Percentiles rank a stretch among this genome's conserved stretches.
These are phyloP conservation scores for Pachypanchax playfairii DNA, from an alignment of 2,113 vertebrate species.

Conservation along the genomic window DNA sequence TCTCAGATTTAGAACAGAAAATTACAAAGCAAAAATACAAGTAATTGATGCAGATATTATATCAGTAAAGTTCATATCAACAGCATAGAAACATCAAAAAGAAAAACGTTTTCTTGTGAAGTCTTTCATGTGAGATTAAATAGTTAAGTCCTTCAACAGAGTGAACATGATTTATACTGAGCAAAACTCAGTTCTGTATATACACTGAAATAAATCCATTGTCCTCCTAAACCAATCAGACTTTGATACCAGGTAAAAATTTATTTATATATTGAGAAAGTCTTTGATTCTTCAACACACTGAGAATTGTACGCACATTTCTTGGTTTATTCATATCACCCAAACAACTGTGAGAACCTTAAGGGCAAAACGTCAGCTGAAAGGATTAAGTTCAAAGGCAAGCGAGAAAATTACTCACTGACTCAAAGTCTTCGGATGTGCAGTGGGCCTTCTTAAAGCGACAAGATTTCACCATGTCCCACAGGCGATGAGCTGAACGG, in stretches of 20 bases:
- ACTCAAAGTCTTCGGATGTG: conserved; percentile 78
- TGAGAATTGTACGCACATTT: conserved; percentile 72
- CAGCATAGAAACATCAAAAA: conserved; percentile 40
- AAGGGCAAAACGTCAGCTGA: conserved; percentile 66
- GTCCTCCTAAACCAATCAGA: conserved; percentile 63
- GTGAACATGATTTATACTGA: conserved; percentile 43
- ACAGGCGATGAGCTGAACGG: conserved; percentile 62
- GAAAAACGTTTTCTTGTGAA: conserved; percentile 55
- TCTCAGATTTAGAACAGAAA: too few relatives aligned
- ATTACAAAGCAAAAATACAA: too few relatives aligned
- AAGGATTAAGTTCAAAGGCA: conserved; percentile 81
- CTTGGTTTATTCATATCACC: conserved; percentile 71
- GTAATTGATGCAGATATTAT: too few relatives aligned
- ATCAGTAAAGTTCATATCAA: too few relatives aligned
- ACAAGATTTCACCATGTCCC: conserved; percentile 77
- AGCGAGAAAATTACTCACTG: conserved; percentile 78
- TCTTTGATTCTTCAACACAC: conserved; percentile 73
- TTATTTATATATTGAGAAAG: conserved; percentile 4
- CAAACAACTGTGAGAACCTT: conserved; percentile 64
- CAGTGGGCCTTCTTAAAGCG: conserved; percentile 63
- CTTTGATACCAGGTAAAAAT: conserved; percentile 55
- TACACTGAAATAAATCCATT: conserved; percentile 29
- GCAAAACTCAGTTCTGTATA: conserved; percentile 24
- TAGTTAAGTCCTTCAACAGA: conserved; percentile 32
- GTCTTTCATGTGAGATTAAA: conserved; percentile 49